These are phyloP conservation scores for Eilema sororculum DNA, from an alignment of 2,888 invertebrate genomes.

Conservation along the genomic window DNA sequence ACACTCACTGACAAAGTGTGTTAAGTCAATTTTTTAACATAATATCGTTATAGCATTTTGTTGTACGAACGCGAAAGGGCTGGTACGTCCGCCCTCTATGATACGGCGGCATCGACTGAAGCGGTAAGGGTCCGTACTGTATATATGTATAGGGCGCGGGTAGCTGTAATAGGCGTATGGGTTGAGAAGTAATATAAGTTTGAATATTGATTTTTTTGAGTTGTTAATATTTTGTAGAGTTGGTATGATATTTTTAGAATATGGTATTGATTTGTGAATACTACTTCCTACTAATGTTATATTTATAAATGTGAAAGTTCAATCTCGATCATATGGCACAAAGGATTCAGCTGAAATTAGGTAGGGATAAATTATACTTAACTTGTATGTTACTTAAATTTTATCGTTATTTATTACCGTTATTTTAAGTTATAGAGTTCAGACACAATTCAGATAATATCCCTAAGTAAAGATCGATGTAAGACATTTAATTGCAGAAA, in stretches of 20 bases:
- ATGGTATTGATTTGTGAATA: background rate
- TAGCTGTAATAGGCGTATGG: slow-evolving; percentile 34
- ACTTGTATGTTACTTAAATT: too few species aligned
- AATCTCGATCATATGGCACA: too few species aligned
- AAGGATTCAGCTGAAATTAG: too few species aligned
- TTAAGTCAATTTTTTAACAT: slow-evolving; percentile 14
- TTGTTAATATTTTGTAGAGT: background rate
- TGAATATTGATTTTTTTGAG: background rate
- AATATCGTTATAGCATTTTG: slow-evolving; percentile 22
- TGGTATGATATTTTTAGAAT: background rate
- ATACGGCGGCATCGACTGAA: slow-evolving; percentile 56
- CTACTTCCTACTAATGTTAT: background rate
- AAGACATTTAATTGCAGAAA: too few species aligned
- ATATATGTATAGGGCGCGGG: slow-evolving; percentile 43
- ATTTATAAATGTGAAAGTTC: too few species aligned
- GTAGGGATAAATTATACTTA: too few species aligned
- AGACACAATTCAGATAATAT: too few species aligned
- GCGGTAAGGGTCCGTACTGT: slow-evolving; percentile 22
- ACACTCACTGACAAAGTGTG: slow-evolving; percentile 21
- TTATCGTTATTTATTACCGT: too few species aligned
- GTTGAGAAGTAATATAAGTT: slow-evolving; percentile 24
- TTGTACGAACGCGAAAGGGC: slow-evolving; percentile 8
- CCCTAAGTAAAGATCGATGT: too few species aligned
- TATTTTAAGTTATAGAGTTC: too few species aligned
- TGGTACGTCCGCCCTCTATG: slow-evolving; percentile 36